phyloP scores from a whole-genome alignment of 2,797 vertebrate genomes.

The Acipenser ruthenus region DNA sequence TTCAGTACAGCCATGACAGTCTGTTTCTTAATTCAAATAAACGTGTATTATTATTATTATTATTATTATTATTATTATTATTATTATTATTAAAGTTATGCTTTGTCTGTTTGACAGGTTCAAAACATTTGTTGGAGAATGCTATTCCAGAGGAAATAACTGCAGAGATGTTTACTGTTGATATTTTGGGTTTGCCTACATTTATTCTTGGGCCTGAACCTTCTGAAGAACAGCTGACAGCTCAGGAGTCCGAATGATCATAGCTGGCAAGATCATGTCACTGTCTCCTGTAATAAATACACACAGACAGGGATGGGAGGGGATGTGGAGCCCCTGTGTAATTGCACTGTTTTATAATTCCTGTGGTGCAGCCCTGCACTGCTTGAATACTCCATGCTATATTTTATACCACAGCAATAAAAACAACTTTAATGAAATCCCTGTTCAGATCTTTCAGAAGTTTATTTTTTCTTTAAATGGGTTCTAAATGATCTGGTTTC shows the following conservation, averaged over 20 bases:
- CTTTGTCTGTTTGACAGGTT: slow-evolving; percentile 36
- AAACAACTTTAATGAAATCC: too few relatives aligned
- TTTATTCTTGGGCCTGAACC: slow-evolving; percentile 17
- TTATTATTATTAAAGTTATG: neutral
- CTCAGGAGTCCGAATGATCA: neutral
- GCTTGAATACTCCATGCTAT: too few relatives aligned
- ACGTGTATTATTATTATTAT: neutral
- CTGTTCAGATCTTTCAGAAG: too few relatives aligned
- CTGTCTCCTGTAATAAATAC: too few relatives aligned
- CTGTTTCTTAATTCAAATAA: neutral
- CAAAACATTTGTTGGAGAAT: slow-evolving; percentile 51
- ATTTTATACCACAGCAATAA: too few relatives aligned
- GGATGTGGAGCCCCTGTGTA: too few relatives aligned
- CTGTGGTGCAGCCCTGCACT: too few relatives aligned
- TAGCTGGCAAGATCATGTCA: neutral
- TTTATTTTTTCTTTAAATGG: too few relatives aligned
- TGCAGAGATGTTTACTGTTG: slow-evolving; percentile 55
- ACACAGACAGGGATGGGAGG: too few relatives aligned
- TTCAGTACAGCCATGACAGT: too few relatives aligned
- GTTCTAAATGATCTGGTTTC: too few relatives aligned
- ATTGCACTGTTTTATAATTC: too few relatives aligned
- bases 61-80: neutral
- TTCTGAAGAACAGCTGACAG: slow-evolving; percentile 12
- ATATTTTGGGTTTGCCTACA: slow-evolving; percentile 70
- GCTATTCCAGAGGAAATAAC: slow-evolving; percentile 75